phyloP scores from a whole-genome alignment of 2,113 vertebrate genomes.

The Channa argus region DNA sequence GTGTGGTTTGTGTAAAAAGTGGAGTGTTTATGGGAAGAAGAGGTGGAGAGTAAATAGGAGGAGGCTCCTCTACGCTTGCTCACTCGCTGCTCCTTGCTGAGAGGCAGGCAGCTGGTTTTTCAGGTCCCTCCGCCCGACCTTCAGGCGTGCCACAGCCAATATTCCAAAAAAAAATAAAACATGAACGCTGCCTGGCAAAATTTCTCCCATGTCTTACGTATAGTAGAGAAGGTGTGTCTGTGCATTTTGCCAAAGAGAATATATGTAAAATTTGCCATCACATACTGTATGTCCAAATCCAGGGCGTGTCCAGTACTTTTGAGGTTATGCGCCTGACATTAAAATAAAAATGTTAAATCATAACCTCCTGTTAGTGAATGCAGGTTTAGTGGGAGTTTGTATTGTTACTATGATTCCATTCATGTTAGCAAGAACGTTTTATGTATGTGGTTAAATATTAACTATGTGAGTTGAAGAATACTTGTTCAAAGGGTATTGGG shows the following conservation, averaged over 20 bases:
- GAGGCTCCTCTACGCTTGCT: constrained; percentile 43
- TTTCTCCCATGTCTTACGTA: constrained; percentile 4
- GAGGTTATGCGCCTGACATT: not conserved
- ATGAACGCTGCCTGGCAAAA: not conserved
- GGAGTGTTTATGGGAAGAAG: constrained; percentile 40
- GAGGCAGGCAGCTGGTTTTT: constrained; percentile 83
- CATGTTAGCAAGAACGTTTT: constrained; percentile 7
- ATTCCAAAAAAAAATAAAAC: constrained; percentile 55
- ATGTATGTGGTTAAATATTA: constrained; percentile 64
- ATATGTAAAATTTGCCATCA: not conserved
- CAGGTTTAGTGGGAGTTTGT: not conserved
- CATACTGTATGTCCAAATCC: not conserved
- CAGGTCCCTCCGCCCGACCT: constrained; percentile 75
- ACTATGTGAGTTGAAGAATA: constrained; percentile 27
- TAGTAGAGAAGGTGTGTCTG: not conserved
- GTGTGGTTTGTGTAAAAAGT: constrained; percentile 46
- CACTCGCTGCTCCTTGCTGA: constrained; percentile 26
- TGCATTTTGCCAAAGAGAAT: not conserved
- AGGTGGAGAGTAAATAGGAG: constrained; percentile 42
- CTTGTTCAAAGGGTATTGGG: constrained; percentile 54
- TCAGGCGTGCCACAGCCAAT: constrained; percentile 64
- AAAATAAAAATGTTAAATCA: not conserved
- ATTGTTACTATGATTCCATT: constrained; percentile 13
- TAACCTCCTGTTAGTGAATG: not conserved
- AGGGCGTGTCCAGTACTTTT: no score